A percentile compares a stretch with the other conserved stretches of the same genome.
Evolutionary conservation across 2,888 invertebrate genomes (phyloP).

Genomic region (Pediacus dermestoides): DNA sequence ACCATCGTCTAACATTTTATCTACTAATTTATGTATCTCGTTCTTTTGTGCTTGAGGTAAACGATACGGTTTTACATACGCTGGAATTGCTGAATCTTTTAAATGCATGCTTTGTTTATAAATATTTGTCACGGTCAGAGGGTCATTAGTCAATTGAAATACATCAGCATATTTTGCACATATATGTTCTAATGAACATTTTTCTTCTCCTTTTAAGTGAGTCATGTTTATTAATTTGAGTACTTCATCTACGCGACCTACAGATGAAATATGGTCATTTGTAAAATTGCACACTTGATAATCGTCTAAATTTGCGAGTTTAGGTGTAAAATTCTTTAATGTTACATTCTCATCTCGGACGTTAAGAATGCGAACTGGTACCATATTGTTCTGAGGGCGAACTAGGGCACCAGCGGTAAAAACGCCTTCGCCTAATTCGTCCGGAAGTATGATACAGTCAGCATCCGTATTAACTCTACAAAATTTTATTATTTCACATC

Average conservation of each 20-base stretch:
- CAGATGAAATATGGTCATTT: slow-evolving; percentile 6
- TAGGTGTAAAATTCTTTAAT: slow-evolving; percentile 22
- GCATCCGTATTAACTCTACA: slow-evolving; percentile 8
- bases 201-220: slow-evolving; percentile 17
- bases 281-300: slow-evolving; percentile 6
- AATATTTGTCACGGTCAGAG: slow-evolving; percentile 25
- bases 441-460: slow-evolving; percentile 14
- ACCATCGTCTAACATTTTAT: no score
- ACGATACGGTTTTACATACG: no score
- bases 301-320: slow-evolving; percentile 5
- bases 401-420: not conserved
- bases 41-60: no score
- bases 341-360: slow-evolving; percentile 10
- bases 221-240: slow-evolving; percentile 17
- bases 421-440: not conserved
- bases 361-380: slow-evolving; percentile 19
- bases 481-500: slow-evolving; percentile 17
- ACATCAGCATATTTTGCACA: slow-evolving; percentile 23
- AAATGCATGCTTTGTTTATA: slow-evolving; percentile 24
- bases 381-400: slow-evolving; percentile 2
- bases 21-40: no score
- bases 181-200: slow-evolving; percentile 15
- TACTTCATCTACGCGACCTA: slow-evolving; percentile 19
- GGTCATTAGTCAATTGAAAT: slow-evolving; percentile 23
- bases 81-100: no score